Evolutionary conservation across 2,888 invertebrate genomes (phyloP).

Genomic region (Ceraclea dissimilis): DNA sequence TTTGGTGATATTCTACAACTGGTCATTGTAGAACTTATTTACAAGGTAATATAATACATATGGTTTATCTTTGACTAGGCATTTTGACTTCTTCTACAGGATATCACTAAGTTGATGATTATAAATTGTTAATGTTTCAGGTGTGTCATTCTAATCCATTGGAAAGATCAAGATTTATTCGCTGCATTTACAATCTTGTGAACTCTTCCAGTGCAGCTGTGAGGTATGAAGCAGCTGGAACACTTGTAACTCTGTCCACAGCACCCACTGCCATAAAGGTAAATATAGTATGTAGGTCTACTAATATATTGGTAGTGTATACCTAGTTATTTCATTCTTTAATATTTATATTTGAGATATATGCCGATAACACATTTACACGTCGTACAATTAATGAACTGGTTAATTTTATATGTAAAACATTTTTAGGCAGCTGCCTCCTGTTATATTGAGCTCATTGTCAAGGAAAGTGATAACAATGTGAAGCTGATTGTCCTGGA

Average conservation of each 20-base stretch:
- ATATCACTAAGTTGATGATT: no score
- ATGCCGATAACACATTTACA: no score
- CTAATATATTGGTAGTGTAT: no score
- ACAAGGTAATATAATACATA: conserved; percentile 61
- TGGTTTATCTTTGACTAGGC: no score
- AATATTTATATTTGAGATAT: no score
- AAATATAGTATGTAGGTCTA: not conserved
- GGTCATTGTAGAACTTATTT: conserved; percentile 97
- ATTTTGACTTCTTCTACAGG: no score
- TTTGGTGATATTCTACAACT: conserved; percentile 97
- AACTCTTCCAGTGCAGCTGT: conserved; percentile 96
- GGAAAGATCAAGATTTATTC: conserved; percentile 93
- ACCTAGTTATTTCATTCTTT: not conserved
- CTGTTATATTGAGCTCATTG: conserved; percentile 96
- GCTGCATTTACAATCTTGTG: conserved; percentile 95
- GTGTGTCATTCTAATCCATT: conserved; percentile 95
- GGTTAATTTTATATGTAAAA: not conserved
- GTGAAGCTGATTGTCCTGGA: conserved; percentile 98
- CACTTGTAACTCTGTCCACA: conserved; percentile 91
- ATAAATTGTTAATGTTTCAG: conserved; percentile 37
- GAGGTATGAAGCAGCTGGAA: conserved; percentile 97
- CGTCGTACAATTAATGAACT: no score
- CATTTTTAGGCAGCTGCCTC: conserved; percentile 75
- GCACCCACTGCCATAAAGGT: conserved; percentile 96
- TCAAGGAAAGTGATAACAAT: conserved; percentile 99